Percentiles rank a stretch among this genome's conserved stretches.
phyloP scores from a whole-genome alignment of 2,113 vertebrate genomes.

The Gracilinanus agilis region DNA sequence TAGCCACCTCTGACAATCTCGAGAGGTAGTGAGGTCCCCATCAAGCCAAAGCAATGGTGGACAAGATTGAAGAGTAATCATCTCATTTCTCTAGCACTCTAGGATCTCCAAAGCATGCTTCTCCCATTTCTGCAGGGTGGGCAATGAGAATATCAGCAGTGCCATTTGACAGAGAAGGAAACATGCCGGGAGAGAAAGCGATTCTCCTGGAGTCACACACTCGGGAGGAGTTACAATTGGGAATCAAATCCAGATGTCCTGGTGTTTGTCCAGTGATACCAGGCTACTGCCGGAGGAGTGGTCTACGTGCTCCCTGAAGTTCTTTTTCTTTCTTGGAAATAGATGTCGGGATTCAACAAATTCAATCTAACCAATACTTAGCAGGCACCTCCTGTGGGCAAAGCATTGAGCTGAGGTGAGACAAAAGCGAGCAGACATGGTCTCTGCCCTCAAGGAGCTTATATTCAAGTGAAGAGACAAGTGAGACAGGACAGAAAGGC shows the following conservation, averaged over 20 bases:
- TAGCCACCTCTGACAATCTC: neutral
- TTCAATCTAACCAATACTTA: neutral
- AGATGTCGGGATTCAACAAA: neutral
- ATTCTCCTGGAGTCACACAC: neutral
- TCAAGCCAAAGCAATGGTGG: neutral
- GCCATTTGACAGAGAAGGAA: neutral
- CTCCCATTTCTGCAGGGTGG: neutral
- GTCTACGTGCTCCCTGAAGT: neutral
- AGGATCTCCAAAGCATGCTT: neutral
- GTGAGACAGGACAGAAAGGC: neutral
- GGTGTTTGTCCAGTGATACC: neutral
- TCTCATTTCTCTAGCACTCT: neutral
- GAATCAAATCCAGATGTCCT: neutral
- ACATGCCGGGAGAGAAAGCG: neutral
- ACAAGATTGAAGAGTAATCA: neutral
- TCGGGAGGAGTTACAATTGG: neutral
- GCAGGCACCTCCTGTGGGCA: neutral
- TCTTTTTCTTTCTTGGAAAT: too few species aligned
- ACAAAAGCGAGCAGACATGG: neutral
- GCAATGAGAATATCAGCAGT: neutral
- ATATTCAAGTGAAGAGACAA: neutral
- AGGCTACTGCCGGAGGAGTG: neutral
- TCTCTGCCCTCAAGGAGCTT: neutral
- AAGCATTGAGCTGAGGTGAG: neutral
- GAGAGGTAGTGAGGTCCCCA: neutral